Conservation (phyloP, 2,888 invertebrate species). For the Rhynchonema sp. region DNA sequence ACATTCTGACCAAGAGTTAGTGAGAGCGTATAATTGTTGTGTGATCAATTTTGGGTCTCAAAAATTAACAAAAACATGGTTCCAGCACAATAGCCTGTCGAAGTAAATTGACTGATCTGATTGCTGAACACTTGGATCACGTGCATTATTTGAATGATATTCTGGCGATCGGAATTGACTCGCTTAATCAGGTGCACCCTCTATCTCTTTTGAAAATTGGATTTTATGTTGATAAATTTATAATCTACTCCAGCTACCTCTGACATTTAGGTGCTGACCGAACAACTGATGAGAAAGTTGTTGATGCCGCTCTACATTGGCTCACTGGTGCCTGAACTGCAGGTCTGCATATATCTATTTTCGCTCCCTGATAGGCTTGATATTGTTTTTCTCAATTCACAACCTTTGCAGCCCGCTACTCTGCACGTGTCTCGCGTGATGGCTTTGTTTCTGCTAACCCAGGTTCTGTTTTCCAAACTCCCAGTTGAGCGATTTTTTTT, state of each 20-base stretch:
- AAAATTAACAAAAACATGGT: neutral
- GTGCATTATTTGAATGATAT: conserved; percentile 93
- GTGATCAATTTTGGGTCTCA: neutral
- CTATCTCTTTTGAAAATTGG: no score
- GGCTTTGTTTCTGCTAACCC: conserved; percentile 67
- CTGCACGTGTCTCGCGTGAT: conserved; percentile 64
- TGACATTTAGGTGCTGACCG: conserved; percentile 78
- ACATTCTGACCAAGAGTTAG: conserved; percentile 31
- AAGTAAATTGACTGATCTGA: conserved; percentile 69
- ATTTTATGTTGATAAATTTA: no score
- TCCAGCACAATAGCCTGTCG: conserved; percentile 38
- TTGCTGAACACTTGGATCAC: conserved; percentile 90
- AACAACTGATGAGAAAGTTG: conserved; percentile 75
- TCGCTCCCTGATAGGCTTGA: neutral
- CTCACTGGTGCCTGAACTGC: conserved; percentile 35
- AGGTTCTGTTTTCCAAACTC: conserved; percentile 32
- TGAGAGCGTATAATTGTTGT: no score
- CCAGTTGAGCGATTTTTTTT: no score
- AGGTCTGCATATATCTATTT: neutral
- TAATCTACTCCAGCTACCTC: no score
- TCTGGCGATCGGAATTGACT: conserved; percentile 67
- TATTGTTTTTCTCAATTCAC: neutral
- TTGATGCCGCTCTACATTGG: conserved; percentile 81
- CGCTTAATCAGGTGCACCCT: conserved; percentile 75
- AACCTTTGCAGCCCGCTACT: neutral